Conservation (phyloP, 2,113 vertebrate genomes). For the Falco punctatus region DNA sequence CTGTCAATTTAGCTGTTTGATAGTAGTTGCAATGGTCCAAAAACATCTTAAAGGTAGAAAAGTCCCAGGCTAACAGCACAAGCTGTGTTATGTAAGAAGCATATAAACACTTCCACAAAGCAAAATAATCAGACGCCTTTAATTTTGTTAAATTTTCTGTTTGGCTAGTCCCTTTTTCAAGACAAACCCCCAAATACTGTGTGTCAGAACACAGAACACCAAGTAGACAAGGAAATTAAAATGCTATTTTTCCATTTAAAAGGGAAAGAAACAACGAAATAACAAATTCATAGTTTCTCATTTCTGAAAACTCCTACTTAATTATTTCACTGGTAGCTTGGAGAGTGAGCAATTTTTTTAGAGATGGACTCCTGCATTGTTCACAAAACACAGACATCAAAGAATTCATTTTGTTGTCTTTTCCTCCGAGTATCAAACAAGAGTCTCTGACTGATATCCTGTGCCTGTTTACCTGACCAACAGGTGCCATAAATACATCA, state of each 20-base stretch:
- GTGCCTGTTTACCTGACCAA: background rate
- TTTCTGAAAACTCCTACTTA: background rate
- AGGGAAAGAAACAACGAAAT: background rate
- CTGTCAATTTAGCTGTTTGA: background rate
- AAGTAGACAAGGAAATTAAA: background rate
- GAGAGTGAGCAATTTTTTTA: background rate
- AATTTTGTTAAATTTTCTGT: background rate
- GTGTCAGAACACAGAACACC: background rate
- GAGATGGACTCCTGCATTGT: background rate
- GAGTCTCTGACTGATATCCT: background rate
- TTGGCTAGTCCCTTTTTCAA: background rate
- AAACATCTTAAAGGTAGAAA: background rate
- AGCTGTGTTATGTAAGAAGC: background rate
- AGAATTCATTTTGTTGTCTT: background rate
- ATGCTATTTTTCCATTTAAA: background rate
- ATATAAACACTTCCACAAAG: background rate
- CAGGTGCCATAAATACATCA: background rate
- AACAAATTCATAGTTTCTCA: background rate
- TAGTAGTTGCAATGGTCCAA: background rate
- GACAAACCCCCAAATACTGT: background rate
- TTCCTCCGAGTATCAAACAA: background rate
- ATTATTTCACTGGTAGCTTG: background rate
- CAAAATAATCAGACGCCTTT: slow-evolving; percentile 9
- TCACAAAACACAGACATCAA: background rate
- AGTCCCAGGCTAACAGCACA: background rate